phyloP scores from a whole-genome alignment of 2,113 vertebrate species.

The Campylomormyrus tamandua region DNA sequence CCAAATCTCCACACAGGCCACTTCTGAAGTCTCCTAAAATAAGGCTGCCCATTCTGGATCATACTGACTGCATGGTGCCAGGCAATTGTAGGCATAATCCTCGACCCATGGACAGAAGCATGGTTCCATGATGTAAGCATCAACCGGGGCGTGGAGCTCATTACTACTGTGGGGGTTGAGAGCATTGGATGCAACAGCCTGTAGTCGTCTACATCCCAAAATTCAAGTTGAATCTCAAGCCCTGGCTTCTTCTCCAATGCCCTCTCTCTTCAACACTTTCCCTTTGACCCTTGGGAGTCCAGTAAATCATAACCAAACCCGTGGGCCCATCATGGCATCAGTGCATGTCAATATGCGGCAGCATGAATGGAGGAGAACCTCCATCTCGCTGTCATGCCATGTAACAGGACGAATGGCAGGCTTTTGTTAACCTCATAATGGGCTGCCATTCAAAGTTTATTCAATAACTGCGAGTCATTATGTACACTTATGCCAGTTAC shows the following conservation, averaged over 20 bases:
- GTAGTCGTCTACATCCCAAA: background rate
- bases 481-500: background rate
- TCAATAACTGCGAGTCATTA: background rate
- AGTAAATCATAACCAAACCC: background rate
- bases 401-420: background rate
- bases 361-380: background rate
- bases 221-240: background rate
- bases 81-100: background rate
- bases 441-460: background rate
- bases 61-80: background rate
- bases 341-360: too few relatives aligned
- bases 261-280: background rate
- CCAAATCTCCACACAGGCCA: background rate
- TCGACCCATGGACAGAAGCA: background rate
- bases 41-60: background rate
- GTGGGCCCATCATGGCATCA: background rate
- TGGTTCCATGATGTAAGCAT: background rate
- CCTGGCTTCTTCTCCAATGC: background rate
- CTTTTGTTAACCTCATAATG: background rate
- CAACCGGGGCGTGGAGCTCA: background rate
- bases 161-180: background rate
- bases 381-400: background rate
- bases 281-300: background rate
- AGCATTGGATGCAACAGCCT: background rate
- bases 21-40: background rate